A percentile compares a stretch with the other conserved stretches of the same genome.
These are phyloP conservation scores for Ditula angustiorana DNA, from an alignment of 2,888 invertebrate species.

Conservation along the genomic window DNA sequence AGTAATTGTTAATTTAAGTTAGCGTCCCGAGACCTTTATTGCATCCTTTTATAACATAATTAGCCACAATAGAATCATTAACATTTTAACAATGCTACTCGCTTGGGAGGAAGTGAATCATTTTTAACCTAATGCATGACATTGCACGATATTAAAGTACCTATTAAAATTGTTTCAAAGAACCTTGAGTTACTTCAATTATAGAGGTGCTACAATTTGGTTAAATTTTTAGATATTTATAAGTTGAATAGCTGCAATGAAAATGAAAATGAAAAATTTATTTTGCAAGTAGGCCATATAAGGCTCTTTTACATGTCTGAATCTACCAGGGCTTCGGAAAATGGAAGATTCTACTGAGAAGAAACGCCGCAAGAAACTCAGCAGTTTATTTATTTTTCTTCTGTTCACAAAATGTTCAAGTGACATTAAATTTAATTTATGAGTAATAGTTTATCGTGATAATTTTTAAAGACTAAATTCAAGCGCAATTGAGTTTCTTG, in stretches of 20 bases:
- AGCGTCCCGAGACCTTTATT: not conserved
- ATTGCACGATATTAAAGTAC: constrained; percentile 22
- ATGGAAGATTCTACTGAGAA: no score
- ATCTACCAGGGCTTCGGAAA: no score
- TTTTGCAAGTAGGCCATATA: no score
- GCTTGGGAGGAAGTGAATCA: constrained; percentile 22
- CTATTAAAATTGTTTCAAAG: not conserved
- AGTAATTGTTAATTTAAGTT: not conserved
- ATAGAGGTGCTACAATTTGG: not conserved
- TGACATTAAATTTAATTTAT: no score
- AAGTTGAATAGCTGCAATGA: not conserved
- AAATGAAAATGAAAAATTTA: no score
- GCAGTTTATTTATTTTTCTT: no score
- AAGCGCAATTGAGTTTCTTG: no score
- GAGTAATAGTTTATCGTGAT: no score
- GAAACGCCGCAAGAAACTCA: no score
- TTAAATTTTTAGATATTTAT: not conserved
- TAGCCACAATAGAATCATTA: not conserved
- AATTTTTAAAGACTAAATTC: no score
- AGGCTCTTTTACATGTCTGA: no score
- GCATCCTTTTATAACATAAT: constrained; percentile 5
- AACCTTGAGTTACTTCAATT: constrained; percentile 13
- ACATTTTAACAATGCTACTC: not conserved
- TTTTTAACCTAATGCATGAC: constrained; percentile 8
- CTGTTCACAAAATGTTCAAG: no score